Evolutionary conservation across 2,113 vertebrate species (phyloP).

Genomic region (Lamprotornis superbus): DNA sequence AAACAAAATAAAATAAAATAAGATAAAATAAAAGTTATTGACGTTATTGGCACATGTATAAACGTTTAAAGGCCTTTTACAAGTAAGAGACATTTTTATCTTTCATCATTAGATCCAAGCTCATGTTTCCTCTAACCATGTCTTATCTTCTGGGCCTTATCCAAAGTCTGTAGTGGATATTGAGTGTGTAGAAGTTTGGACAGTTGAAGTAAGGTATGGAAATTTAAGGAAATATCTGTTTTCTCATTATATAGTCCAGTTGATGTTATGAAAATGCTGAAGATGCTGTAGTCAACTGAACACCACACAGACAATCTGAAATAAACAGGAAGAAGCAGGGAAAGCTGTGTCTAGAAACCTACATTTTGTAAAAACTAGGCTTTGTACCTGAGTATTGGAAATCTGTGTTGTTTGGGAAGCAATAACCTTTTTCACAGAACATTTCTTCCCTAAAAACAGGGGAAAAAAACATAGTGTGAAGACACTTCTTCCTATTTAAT

Average conservation of each 20-base stretch:
- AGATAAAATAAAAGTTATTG: not conserved
- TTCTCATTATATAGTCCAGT: not conserved
- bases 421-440: not conserved
- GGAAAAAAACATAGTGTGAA: not conserved
- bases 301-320: not conserved
- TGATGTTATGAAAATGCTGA: not conserved
- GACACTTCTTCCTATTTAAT: not conserved
- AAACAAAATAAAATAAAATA: not conserved
- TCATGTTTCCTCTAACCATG: not conserved
- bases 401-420: not conserved
- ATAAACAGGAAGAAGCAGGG: not conserved
- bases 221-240: not conserved
- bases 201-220: not conserved
- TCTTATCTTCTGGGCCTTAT: not conserved
- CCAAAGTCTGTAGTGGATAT: not conserved
- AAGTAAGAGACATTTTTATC: not conserved
- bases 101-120: not conserved
- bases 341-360: not conserved
- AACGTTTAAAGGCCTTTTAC: not conserved
- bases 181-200: not conserved
- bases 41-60: not conserved
- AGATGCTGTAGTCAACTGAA: not conserved
- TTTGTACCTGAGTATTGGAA: not conserved
- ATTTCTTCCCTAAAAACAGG: not conserved
- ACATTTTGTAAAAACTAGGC: not conserved